These are phyloP conservation scores for Yponomeuta cagnagella DNA, from an alignment of 2,888 invertebrate genomes.

Conservation along the genomic window DNA sequence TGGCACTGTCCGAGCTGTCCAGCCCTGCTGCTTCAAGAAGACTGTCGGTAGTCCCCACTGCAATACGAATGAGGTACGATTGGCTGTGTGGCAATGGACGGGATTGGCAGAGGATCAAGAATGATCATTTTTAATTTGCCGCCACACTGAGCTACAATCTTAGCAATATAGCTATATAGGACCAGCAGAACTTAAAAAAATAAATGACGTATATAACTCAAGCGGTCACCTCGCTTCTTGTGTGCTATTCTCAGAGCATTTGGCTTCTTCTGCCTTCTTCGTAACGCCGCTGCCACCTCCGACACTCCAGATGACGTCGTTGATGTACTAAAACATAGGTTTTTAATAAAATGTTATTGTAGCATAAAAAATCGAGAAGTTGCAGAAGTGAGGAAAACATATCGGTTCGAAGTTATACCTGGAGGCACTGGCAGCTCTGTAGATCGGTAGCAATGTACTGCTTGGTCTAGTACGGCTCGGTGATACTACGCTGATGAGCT, in stretches of 20 bases:
- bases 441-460: conserved; percentile 57
- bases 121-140: no score
- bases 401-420: conserved; percentile 36
- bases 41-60: conserved; percentile 67
- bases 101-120: no score
- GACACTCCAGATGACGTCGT: conserved; percentile 64
- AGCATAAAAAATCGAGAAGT: background rate
- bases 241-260: conserved; percentile 63
- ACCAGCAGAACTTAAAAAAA: background rate
- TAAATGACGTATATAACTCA: background rate
- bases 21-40: conserved; percentile 61
- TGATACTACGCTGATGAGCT: conserved; percentile 68
- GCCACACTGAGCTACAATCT: no score
- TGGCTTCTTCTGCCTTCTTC: conserved; percentile 61
- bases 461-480: conserved; percentile 65
- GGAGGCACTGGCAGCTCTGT: conserved; percentile 63
- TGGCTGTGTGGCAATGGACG: no score
- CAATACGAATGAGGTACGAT: background rate
- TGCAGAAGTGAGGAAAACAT: background rate
- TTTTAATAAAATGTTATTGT: background rate
- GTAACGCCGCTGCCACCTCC: conserved; percentile 57
- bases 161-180: no score
- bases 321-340: conserved; percentile 22
- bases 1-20: conserved; percentile 60
- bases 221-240: conserved; percentile 52